Conservation (phyloP, 2,113 vertebrate genomes). For the Leptobrachium ailaonicum region DNA sequence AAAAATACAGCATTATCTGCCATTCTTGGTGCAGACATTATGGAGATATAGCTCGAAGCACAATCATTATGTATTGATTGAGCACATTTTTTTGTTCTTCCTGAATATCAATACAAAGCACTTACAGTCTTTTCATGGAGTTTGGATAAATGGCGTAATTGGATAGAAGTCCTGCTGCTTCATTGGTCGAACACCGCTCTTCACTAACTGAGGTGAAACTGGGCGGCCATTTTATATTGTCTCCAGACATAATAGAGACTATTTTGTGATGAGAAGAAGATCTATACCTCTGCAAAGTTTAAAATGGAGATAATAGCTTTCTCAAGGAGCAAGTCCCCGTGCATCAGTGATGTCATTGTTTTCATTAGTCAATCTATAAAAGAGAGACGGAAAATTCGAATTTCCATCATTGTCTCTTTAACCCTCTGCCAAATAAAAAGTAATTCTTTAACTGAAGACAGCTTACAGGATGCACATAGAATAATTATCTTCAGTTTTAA, state of each 20-base stretch:
- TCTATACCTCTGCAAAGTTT: background rate
- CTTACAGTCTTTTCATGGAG: constrained; percentile 12
- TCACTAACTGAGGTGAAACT: background rate
- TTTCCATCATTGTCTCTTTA: no score
- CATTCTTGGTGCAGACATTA: background rate
- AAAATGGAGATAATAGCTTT: background rate
- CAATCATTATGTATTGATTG: constrained; percentile 23
- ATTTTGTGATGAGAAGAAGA: background rate
- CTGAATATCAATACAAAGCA: constrained; percentile 1
- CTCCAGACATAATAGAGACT: background rate
- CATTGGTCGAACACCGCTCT: background rate
- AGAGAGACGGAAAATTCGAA: no score
- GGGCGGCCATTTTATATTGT: background rate
- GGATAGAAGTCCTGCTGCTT: background rate
- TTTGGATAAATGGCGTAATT: background rate
- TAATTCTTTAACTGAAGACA: no score
- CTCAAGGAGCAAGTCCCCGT: background rate
- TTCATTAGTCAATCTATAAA: no score
- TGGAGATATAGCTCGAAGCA: constrained; percentile 1
- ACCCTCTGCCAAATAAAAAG: no score
- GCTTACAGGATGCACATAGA: no score
- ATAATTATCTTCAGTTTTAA: no score
- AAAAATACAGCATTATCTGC: no score
- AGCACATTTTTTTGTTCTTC: background rate
- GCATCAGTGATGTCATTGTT: background rate